These are phyloP conservation scores for Hydroisotoma schaefferi DNA, from an alignment of 2,888 invertebrate genomes.

Conservation along the genomic window DNA sequence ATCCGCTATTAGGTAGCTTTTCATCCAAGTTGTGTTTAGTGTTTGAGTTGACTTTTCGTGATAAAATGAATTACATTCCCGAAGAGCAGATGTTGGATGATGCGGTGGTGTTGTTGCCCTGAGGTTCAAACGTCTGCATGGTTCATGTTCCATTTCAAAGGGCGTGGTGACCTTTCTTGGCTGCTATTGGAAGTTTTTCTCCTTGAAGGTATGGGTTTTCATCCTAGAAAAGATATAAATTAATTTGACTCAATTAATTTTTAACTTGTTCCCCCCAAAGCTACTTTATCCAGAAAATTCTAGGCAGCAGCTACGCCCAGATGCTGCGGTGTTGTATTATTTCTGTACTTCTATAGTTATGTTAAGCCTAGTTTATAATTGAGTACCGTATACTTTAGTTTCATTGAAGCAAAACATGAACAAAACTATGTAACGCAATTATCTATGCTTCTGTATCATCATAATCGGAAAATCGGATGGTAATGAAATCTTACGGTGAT, in stretches of 20 bases:
- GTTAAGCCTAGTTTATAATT: no score
- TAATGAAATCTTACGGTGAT: no score
- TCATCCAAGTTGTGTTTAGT: neutral
- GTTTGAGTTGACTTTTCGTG: neutral
- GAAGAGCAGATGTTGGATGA: neutral
- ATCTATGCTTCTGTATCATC: no score
- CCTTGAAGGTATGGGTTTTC: slow-evolving; percentile 80
- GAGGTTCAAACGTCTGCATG: slow-evolving; percentile 1
- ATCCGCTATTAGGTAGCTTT: neutral
- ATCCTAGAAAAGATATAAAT: slow-evolving; percentile 54
- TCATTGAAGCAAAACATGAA: no score
- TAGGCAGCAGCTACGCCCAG: no score
- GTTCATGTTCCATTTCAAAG: slow-evolving; percentile 14
- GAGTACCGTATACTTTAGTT: no score
- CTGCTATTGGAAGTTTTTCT: slow-evolving; percentile 83
- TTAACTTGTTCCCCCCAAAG: neutral
- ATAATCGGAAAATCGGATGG: no score
- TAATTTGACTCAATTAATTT: neutral
- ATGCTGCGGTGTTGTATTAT: no score
- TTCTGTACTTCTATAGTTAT: no score
- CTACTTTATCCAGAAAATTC: neutral
- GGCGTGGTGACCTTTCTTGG: slow-evolving; percentile 80
- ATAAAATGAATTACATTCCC: neutral
- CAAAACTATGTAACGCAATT: no score
- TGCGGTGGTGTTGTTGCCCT: neutral